Evolutionary conservation across 1,140 invertebrate genomes (phyloP).

Genomic region (Dinoponera quadriceps): DNA sequence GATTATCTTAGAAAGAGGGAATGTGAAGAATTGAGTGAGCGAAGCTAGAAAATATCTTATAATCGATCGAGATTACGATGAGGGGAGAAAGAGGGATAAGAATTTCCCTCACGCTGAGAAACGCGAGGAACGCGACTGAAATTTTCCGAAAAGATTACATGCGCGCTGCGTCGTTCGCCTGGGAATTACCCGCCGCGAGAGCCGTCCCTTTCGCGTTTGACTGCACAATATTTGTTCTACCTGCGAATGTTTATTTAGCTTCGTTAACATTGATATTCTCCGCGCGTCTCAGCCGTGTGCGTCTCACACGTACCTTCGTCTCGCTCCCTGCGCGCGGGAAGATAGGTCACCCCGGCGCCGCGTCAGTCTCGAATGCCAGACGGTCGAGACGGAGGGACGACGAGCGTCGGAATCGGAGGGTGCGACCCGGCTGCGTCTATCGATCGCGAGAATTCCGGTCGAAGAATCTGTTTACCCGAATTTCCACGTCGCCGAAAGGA

Average conservation of each 20-base stretch:
- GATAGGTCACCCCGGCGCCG: background rate
- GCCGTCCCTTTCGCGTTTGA: too few relatives aligned
- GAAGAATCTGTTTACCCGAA: slow-evolving; percentile 74
- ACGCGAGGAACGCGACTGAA: too few relatives aligned
- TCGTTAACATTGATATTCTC: background rate
- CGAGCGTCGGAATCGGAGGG: background rate
- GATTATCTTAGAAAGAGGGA: slow-evolving; percentile 2
- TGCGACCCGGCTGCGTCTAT: slow-evolving; percentile 50
- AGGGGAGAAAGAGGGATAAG: too few relatives aligned
- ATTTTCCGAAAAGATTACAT: too few relatives aligned
- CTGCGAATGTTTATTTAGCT: too few relatives aligned
- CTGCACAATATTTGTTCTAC: too few relatives aligned
- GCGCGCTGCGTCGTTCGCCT: too few relatives aligned
- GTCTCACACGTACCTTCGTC: background rate
- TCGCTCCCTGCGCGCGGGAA: background rate
- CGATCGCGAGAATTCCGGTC: slow-evolving; percentile 66
- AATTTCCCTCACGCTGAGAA: too few relatives aligned
- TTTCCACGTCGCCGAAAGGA: slow-evolving; percentile 65
- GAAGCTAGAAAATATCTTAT: too few relatives aligned
- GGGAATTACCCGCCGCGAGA: too few relatives aligned
- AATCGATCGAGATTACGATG: too few relatives aligned
- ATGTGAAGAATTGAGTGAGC: too few relatives aligned
- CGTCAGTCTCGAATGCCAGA: background rate
- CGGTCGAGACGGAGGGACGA: slow-evolving; percentile 14
- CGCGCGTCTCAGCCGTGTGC: background rate